A percentile compares a stretch with the other conserved stretches of the same genome.
These are phyloP conservation scores for Parascotia fuliginaria DNA, from an alignment of 2,888 invertebrate genomes.

Conservation along the genomic window DNA sequence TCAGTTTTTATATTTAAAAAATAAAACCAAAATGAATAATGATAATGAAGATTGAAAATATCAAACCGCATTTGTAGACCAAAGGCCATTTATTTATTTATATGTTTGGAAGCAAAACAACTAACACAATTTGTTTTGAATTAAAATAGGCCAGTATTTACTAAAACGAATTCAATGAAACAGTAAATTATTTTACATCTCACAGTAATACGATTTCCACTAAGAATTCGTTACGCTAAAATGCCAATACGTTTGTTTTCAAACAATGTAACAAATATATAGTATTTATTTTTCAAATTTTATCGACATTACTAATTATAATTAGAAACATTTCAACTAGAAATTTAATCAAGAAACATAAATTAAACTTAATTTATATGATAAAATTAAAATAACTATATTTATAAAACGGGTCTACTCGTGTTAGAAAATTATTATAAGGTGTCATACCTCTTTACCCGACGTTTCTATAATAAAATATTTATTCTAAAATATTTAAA, in stretches of 20 bases:
- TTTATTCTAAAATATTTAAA: too few relatives aligned
- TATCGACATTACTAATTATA: conserved; percentile 27
- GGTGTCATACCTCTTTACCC: too few relatives aligned
- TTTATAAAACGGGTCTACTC: too few relatives aligned
- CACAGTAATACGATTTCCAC: neutral
- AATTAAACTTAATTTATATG: conserved; percentile 25
- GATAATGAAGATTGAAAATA: too few relatives aligned
- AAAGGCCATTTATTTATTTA: too few relatives aligned
- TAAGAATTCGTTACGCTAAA: neutral
- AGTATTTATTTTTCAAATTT: conserved; percentile 15
- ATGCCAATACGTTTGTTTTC: neutral
- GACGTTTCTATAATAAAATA: too few relatives aligned
- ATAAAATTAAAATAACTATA: conserved; percentile 37
- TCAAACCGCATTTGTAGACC: too few relatives aligned
- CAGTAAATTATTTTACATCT: neutral
- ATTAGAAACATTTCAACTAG: conserved; percentile 26
- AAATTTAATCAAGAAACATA: conserved; percentile 27
- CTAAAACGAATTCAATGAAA: neutral
- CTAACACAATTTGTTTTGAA: too few relatives aligned
- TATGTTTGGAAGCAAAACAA: too few relatives aligned
- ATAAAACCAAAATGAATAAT: too few relatives aligned
- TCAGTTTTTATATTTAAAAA: too few relatives aligned
- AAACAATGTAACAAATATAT: conserved; percentile 2
- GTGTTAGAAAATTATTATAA: conserved; percentile 17
- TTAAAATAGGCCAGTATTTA: neutral